Base-by-base conservation (phyloP, 2,888 invertebrate genomes). In the Bombylius major region DNA sequence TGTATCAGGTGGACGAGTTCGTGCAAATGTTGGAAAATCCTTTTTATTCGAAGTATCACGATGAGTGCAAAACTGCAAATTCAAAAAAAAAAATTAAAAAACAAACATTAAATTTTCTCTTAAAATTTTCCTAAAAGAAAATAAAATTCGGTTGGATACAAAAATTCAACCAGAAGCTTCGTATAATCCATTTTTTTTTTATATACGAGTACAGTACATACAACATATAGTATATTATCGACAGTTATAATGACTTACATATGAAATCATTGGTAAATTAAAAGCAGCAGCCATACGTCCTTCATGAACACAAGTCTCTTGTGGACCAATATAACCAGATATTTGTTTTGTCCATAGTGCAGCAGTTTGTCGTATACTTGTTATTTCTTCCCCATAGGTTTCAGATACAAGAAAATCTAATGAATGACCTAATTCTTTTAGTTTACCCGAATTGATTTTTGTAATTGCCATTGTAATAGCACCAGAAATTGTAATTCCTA, bases 251-350 rank as follows among this genome's bases (percentile, higher is more conserved):
- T 39, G 11, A 86, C 91, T 86, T 76, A 95, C 95, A 70, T 95
- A 95, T 62, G 95, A 95, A 68, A 95, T 88, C 95, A 96, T 95
- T 6, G 94, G 93, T 51, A 94, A 77, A 73, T 95, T 93, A 75
- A 95, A 93, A 47, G 93, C 88, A 2, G 93, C 88, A 0, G 95
- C 94, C 83, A 96, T 88, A 62, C 89, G 82, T 0, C 90, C 95
- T 74, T 96, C 95, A 72, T 94, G 92, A 31, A 90, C 84, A 71
- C 95, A 93, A 0, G 92, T 75, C 62, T 75, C 75, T 68, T 89
- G 89, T 0, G 89, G 89, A 1, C 94, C 95, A 63, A 96, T 89
- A 70, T 90, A 93, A 44, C 83, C 94, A 4, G 89, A 85, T 54
- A 95, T 83, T 66, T 92, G 89, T 62, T 81, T 78, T 51, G 84